phyloP scores from a whole-genome alignment of 2,113 vertebrate genomes.

The Murina feae region DNA sequence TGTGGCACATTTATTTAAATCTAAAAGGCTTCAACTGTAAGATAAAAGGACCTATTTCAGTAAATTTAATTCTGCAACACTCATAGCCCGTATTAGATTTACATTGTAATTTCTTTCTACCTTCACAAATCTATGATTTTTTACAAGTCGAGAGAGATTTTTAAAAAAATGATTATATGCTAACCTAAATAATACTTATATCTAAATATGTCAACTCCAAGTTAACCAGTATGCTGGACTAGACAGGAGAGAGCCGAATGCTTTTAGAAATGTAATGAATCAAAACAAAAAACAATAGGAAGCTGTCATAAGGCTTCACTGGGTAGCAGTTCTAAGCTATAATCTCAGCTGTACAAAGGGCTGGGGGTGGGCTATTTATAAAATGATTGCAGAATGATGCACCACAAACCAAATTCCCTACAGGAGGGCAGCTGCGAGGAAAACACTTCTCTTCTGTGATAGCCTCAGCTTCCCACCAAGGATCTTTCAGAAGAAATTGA shows the following conservation, averaged over 20 bases:
- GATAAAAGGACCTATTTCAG: constrained; percentile 4
- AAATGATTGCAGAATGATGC: constrained; percentile 13
- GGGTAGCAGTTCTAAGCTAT: constrained; percentile 32
- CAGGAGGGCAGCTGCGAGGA: background rate
- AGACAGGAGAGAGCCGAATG: background rate
- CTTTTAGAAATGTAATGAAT: constrained; percentile 2
- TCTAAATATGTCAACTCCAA: background rate
- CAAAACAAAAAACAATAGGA: constrained; percentile 16
- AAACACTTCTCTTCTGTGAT: background rate
- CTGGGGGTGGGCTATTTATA: constrained; percentile 41
- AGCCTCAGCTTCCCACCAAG: background rate
- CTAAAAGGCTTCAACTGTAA: background rate
- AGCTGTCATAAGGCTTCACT: background rate
- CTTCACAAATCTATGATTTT: background rate
- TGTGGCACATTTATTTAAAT: background rate
- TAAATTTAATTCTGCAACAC: constrained; percentile 26
- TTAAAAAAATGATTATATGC: background rate
- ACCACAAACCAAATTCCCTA: background rate
- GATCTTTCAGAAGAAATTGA: background rate
- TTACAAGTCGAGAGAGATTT: background rate
- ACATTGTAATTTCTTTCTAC: constrained; percentile 25
- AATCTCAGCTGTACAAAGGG: constrained; percentile 12
- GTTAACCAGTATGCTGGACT: background rate
- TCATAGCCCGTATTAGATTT: background rate
- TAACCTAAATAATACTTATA: background rate